Evolutionary conservation across 2,113 vertebrate species (phyloP), one percentile per base, ranked within the genome.

Genomic region (Chionomys nivalis): DNA sequence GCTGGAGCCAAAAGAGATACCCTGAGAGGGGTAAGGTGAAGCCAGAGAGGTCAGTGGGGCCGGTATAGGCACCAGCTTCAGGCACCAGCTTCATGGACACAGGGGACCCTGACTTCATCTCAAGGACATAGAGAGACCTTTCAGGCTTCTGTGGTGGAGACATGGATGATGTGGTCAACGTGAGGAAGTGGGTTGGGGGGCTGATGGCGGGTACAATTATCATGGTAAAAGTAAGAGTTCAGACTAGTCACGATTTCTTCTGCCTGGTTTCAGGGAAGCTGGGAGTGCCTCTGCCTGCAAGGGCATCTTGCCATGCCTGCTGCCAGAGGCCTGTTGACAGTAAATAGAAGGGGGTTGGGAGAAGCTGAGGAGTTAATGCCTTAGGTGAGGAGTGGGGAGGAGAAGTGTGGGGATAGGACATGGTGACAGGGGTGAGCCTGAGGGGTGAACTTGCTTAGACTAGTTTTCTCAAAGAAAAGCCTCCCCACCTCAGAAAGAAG

Each of bases 261-360:
- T 82, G n/a, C 44, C 83, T 66, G 55, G 42, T 33, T 66, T 5
- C 10, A 42, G 24, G 42, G 88, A 93, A 49, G n/a, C 75, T 75
- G 28, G 66, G 86, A 89, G 52, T 21, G 31, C 94, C 47, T 87
- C 90, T 97, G 85, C 31, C 81, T 85, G 82, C 23, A 11, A 77
- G 58, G 97, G 98, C 97, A 94, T 93, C 85, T 36, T 98, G 97
- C 97, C 98, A 98, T 95, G 96, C 63, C 92, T 76, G 82, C 87
- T 96, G 93, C 95, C 94, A 98, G 96, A 92, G 95, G 94, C 92
- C 90, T 98, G 94, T 98, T 98, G 98, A 98, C 96, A 97, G 93
- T 98, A 98, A 98, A 98, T 95, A 98, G 77, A 97, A 86, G 73
- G 1, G 17, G 78, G 95, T 95, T 98, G 97, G 97, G 97, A 97